Percentiles rank a stretch among this genome's conserved stretches.
Conservation (phyloP, 2,797 vertebrate species). For the Diplodus sargus region DNA sequence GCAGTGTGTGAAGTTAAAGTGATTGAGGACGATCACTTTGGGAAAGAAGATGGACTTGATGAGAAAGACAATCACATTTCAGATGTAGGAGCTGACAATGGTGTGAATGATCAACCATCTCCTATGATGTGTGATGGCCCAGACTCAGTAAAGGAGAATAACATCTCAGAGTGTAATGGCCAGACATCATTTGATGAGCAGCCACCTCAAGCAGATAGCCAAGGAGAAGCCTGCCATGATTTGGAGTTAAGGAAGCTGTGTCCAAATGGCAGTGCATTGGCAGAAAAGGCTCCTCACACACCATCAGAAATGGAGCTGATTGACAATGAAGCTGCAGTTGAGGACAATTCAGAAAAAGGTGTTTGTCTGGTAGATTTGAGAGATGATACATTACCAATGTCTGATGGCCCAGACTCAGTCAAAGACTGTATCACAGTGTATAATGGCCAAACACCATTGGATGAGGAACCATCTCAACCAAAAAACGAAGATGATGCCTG, state of each 20-base stretch:
- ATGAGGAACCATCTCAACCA: conserved; percentile 27
- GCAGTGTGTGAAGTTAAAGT: not conserved
- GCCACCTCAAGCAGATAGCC: conserved; percentile 10
- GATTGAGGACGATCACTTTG: conserved; percentile 7
- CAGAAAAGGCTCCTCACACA: conserved; percentile 20
- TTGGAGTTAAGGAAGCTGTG: not conserved
- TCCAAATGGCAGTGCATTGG: conserved; percentile 7
- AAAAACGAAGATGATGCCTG: conserved; percentile 21
- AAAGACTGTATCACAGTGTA: conserved; percentile 15
- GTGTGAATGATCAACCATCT: conserved; percentile 23
- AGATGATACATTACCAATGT: not conserved
- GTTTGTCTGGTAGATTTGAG: conserved; percentile 3
- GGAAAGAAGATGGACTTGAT: conserved; percentile 26
- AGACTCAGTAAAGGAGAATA: conserved; percentile 9
- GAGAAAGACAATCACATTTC: conserved; percentile 14
- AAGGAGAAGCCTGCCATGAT: conserved; percentile 18
- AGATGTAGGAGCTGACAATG: not conserved
- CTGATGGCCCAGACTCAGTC: conserved; percentile 3
- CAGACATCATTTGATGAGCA: conserved; percentile 37
- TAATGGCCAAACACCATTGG: conserved; percentile 33
- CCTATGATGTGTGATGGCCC: not conserved
- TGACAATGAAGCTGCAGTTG: conserved; percentile 13
- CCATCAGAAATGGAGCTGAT: not conserved
- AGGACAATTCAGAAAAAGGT: conserved; percentile 2
- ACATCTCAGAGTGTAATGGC: conserved; percentile 9